Conservation (phyloP, 2,113 vertebrate genomes). For the Carassius gibelio region DNA sequence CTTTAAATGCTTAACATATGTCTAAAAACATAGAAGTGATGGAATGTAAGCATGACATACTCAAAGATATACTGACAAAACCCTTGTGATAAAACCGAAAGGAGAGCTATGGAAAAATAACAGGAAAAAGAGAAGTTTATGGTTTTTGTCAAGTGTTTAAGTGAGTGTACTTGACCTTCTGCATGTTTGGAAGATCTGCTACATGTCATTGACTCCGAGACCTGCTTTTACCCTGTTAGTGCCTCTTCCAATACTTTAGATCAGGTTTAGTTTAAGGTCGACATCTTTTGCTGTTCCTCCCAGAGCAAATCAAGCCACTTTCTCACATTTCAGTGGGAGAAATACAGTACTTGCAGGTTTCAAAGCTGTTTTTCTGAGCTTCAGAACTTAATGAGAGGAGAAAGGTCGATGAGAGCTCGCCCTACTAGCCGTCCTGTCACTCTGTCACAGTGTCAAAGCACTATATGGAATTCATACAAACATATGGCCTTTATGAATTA, state of each 20-base stretch:
- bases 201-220: conserved; percentile 57
- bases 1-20: neutral
- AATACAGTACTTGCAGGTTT: conserved; percentile 47
- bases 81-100: conserved; percentile 20
- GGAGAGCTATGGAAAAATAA: neutral
- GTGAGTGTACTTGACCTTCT: conserved; percentile 59
- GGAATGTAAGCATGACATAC: neutral
- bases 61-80: conserved; percentile 18
- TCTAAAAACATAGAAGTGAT: neutral
- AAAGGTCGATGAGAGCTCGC: conserved; percentile 34
- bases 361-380: conserved; percentile 44
- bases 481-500: conserved; percentile 60
- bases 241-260: conserved; percentile 46
- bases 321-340: conserved; percentile 51
- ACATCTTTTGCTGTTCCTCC: conserved; percentile 49
- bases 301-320: conserved; percentile 35
- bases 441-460: conserved; percentile 49
- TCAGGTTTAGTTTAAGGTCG: conserved; percentile 55
- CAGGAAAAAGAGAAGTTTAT: conserved; percentile 38
- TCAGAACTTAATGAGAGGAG: conserved; percentile 24
- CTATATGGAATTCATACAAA: conserved; percentile 56
- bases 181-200: conserved; percentile 60
- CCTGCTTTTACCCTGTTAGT: conserved; percentile 48
- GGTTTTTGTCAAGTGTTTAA: conserved; percentile 58
- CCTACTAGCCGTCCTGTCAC: conserved; percentile 41